phyloP scores from a whole-genome alignment of 2,888 invertebrate genomes.

The Diogma glabrata region DNA sequence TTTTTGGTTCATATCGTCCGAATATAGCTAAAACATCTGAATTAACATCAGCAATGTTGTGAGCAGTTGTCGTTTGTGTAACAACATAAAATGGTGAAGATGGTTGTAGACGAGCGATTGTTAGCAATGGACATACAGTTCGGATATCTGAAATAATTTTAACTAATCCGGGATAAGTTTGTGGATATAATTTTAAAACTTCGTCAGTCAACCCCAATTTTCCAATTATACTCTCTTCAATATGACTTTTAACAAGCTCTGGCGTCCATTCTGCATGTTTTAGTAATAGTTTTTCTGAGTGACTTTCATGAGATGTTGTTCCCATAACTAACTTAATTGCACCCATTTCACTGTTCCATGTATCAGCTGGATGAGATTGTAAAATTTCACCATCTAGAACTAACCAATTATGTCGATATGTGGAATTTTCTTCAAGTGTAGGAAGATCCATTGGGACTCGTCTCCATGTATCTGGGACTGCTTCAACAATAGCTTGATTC shows the following conservation, averaged over 20 bases:
- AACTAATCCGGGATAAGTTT: constrained; percentile 54
- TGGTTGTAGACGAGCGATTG: constrained; percentile 49
- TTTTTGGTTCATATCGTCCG: constrained; percentile 59
- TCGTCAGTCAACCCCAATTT: constrained; percentile 49
- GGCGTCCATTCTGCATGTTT: constrained; percentile 55
- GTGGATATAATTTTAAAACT: constrained; percentile 52
- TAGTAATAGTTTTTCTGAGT: constrained; percentile 46
- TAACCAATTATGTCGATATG: constrained; percentile 58
- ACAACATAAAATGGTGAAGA: constrained; percentile 63
- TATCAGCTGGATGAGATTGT: constrained; percentile 51
- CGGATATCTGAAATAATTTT: constrained; percentile 68
- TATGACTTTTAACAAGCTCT: constrained; percentile 49
- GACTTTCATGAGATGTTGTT: constrained; percentile 61
- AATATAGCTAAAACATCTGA: constrained; percentile 70
- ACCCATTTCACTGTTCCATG: constrained; percentile 44
- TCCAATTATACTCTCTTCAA: constrained; percentile 45
- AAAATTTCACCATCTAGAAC: constrained; percentile 61
- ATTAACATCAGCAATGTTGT: constrained; percentile 42
- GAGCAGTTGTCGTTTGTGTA: constrained; percentile 45
- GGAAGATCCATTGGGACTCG: constrained; percentile 45
- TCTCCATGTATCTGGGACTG: constrained; percentile 63
- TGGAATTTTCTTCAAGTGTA: constrained; percentile 40
- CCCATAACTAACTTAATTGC: constrained; percentile 52
- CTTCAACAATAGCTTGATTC: constrained; percentile 47
- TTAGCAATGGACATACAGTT: constrained; percentile 64